Conservation (phyloP, 1,140 invertebrate species). For the Yoshiicerus persimilis region DNA sequence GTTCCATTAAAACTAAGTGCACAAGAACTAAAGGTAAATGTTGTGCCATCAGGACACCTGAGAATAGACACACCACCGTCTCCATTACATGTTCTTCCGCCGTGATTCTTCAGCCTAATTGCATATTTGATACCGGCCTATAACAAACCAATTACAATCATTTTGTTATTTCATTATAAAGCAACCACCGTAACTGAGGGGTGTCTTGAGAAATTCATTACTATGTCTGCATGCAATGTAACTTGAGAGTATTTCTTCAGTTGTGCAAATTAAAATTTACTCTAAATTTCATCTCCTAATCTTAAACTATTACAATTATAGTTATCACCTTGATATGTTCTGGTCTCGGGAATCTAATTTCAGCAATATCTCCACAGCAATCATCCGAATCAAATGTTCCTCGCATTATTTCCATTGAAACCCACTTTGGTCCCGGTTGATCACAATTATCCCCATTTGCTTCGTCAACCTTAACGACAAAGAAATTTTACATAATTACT, state of each 20-base stretch:
- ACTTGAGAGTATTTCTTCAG: neutral
- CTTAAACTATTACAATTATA: too few relatives aligned
- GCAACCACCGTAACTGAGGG: too few relatives aligned
- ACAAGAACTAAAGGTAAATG: conserved; percentile 88
- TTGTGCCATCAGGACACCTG: conserved; percentile 88
- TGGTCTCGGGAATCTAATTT: conserved; percentile 87
- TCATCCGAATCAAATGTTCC: conserved; percentile 76
- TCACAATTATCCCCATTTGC: conserved; percentile 39
- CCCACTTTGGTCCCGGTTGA: conserved; percentile 60
- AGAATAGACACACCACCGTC: conserved; percentile 84
- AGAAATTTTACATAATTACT: conserved; percentile 9
- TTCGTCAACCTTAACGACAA: conserved; percentile 30
- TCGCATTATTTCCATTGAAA: conserved; percentile 69
- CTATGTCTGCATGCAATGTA: too few relatives aligned
- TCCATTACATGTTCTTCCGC: conserved; percentile 88
- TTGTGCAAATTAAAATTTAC: neutral
- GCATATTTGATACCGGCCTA: conserved; percentile 87
- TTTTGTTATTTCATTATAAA: too few relatives aligned
- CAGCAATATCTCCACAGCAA: conserved; percentile 73
- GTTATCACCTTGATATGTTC: conserved; percentile 75
- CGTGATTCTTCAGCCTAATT: conserved; percentile 82
- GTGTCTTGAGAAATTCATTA: too few relatives aligned
- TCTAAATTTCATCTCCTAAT: too few relatives aligned
- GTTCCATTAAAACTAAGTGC: conserved; percentile 93
- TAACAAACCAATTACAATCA: neutral